Base-by-base conservation (phyloP, 1,140 invertebrate species). In the Bombus soroeensis region DNA sequence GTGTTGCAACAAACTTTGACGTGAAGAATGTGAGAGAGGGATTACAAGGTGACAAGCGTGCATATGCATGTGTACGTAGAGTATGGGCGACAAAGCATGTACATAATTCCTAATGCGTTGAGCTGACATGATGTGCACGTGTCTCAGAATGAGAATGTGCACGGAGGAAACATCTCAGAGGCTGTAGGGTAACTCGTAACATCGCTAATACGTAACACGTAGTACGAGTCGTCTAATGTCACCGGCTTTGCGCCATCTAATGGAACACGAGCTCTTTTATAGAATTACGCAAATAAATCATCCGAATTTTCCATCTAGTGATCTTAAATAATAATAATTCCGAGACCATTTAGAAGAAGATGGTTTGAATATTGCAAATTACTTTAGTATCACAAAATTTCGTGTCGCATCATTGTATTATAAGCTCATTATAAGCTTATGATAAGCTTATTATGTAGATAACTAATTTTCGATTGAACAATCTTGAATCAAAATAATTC, bases 81-180 rank as follows among this genome's bases (percentile, higher is more conserved):
- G 28, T 25, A 64, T 18, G 39, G 28, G 39, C 28, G 28, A 43
- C 57, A 77, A 64, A 41, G 59, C 43, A 64, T 37, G 76, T 64
- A 78, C 59, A 78, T 78, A 78, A 78, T 78, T 78, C 76, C 28
- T 78, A 64, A 78, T 43, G 59, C 59, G 39, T 78, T 32, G 76
- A 64, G 53, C 37, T 78, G 76, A 78, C 76, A 41, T 41, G 76
- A 78, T 37, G 39, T 64, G 76, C 59, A 64, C 59, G 59, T 43
- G 76, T 66, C 76, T 78, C 76, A 43, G 76, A 43, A 78, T 43
- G 37, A 32, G 76, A 78, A 43, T 39, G 57, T 28, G 28, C 37
- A 57, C 1, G 28, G 39, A 43, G 59, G 57, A 25, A 64, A 41
- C 57, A 43, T 64, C 57, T 77, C 37, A 3, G 15, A 43, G 39